Percentiles rank a stretch among this genome's conserved stretches.
Conservation (phyloP, 2,797 vertebrate species). For the Oreonectes daqikongensis region DNA sequence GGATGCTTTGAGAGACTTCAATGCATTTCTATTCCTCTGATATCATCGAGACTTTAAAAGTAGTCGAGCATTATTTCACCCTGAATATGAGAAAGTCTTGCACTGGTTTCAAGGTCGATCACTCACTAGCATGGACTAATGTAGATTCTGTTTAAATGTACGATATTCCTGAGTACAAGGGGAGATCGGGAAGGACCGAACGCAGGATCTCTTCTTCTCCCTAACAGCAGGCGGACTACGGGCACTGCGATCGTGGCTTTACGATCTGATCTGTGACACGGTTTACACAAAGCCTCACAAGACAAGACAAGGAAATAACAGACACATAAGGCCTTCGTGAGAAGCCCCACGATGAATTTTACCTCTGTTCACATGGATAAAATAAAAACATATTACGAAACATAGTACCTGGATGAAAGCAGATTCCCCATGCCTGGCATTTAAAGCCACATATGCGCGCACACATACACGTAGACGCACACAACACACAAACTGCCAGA, state of each 20-base stretch:
- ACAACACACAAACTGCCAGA: constrained; percentile 50
- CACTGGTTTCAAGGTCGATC: constrained; percentile 20
- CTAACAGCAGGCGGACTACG: constrained; percentile 43
- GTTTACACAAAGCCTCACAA: background rate
- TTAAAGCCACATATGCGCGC: background rate
- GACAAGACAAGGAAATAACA: constrained; percentile 16
- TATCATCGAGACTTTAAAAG: constrained; percentile 21
- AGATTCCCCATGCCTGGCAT: background rate
- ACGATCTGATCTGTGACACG: background rate
- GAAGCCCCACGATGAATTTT: constrained; percentile 2
- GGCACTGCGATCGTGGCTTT: constrained; percentile 37
- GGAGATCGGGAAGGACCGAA: constrained; percentile 32
- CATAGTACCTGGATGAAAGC: constrained; percentile 42
- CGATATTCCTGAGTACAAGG: constrained; percentile 56
- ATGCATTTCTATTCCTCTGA: background rate
- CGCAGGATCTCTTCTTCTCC: constrained; percentile 7
- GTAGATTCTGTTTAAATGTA: constrained; percentile 50
- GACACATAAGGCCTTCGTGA: constrained; percentile 33
- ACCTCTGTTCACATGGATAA: background rate
- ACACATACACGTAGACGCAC: constrained; percentile 19
- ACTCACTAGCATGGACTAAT: constrained; percentile 40
- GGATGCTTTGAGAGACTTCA: background rate
- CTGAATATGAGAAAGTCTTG: constrained; percentile 31
- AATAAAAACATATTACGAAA: constrained; percentile 6
- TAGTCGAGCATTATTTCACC: constrained; percentile 35